Conservation (phyloP, 2,113 vertebrate species). For the Notothenia coriiceps region DNA sequence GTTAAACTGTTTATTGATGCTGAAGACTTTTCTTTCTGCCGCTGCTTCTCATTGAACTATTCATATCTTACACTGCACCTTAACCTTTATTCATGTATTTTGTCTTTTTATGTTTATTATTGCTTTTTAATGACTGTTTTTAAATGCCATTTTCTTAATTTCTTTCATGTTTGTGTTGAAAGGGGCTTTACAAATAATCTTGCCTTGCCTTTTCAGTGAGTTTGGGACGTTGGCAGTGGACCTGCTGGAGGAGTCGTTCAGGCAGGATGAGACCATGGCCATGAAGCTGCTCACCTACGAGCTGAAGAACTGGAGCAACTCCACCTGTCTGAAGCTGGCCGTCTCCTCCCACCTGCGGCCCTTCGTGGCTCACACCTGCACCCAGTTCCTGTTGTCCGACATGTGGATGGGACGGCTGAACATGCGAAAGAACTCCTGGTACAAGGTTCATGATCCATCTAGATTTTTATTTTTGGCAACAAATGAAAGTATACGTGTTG, state of each 20-base stretch:
- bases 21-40: no score
- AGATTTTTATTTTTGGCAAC: constrained; percentile 54
- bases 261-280: constrained; percentile 98
- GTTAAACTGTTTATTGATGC: neutral
- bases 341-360: constrained; percentile 95
- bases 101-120: no score
- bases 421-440: constrained; percentile 99
- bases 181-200: no score
- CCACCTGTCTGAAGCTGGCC: constrained; percentile 96
- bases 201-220: constrained; percentile 83
- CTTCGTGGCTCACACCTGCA: constrained; percentile 97
- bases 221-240: constrained; percentile 97
- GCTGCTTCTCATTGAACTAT: no score
- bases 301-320: constrained; percentile 99
- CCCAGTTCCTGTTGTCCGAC: constrained; percentile 97
- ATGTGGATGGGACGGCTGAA: constrained; percentile 99
- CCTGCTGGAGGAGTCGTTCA: constrained; percentile 95
- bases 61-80: no score
- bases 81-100: no score
- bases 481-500: neutral
- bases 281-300: constrained; percentile 99
- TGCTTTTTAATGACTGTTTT: no score
- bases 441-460: constrained; percentile 91
- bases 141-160: no score
- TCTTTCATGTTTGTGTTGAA: no score